phyloP scores from a whole-genome alignment of 1,140 invertebrate genomes.

The Eupeodes corollae region DNA sequence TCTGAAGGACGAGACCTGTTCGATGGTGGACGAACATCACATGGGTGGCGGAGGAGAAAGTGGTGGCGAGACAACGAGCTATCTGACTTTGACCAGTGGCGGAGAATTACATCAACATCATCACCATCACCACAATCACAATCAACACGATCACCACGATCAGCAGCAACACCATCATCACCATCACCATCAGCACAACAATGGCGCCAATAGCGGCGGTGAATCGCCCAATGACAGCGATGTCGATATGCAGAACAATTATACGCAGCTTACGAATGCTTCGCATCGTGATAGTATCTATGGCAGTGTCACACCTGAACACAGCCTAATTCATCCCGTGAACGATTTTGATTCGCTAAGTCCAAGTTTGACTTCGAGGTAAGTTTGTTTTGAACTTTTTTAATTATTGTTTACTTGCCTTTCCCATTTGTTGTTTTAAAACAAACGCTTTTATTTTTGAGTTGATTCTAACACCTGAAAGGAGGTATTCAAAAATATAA shows the following conservation, averaged over 20 bases:
- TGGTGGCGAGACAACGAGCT: conserved; percentile 11
- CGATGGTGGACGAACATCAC: conserved; percentile 19
- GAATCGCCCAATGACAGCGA: conserved; percentile 23
- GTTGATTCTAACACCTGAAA: too few relatives aligned
- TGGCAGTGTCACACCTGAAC: conserved; percentile 23
- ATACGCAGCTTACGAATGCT: conserved; percentile 29
- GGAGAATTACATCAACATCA: conserved; percentile 22
- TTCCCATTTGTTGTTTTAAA: too few relatives aligned
- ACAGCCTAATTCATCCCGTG: conserved; percentile 16
- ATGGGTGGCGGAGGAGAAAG: conserved; percentile 3
- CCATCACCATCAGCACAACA: conserved; percentile 20
- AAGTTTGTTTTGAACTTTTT: conserved; percentile 12
- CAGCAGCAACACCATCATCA: conserved; percentile 9
- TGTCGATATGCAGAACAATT: conserved; percentile 21
- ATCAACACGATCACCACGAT: conserved; percentile 1
- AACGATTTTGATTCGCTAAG: conserved; percentile 11
- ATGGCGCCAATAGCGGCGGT: conserved; percentile 28
- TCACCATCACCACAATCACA: conserved; percentile 12
- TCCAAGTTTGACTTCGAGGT: conserved; percentile 24
- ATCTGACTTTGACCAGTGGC: conserved; percentile 26
- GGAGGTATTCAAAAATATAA: too few relatives aligned
- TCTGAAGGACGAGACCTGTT: conserved; percentile 27
- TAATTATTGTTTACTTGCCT: too few relatives aligned
- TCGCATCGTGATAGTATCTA: conserved; percentile 19
- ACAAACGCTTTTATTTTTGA: too few relatives aligned